Conservation (phyloP, 2,797 vertebrate genomes). For the Percopsis omiscomaycus region DNA sequence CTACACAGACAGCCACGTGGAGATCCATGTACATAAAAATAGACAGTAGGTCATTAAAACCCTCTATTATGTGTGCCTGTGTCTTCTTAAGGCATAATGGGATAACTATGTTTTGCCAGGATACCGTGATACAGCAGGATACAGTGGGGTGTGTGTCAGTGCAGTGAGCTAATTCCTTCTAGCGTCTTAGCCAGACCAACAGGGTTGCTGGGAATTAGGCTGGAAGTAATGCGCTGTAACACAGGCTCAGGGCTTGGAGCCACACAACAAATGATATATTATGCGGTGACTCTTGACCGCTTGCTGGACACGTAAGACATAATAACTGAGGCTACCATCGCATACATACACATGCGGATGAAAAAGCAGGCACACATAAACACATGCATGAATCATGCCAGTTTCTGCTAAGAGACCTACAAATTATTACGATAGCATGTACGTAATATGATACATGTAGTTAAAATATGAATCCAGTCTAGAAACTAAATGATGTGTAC, state of each 20-base stretch:
- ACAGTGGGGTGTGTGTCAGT: slow-evolving; percentile 14
- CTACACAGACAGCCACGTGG: not conserved
- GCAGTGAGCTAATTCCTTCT: slow-evolving; percentile 43
- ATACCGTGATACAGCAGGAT: not conserved
- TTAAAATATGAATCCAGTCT: no score
- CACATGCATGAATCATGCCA: not conserved
- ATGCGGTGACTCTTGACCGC: slow-evolving; percentile 16
- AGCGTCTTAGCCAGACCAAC: slow-evolving; percentile 45
- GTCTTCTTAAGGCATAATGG: no score
- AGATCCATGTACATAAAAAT: no score
- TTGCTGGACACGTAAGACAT: slow-evolving; percentile 12
- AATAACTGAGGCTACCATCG: slow-evolving; percentile 11
- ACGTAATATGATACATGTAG: not conserved
- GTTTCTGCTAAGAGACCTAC: no score
- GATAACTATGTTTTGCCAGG: no score
- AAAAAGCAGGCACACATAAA: not conserved
- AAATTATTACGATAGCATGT: no score
- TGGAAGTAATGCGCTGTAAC: slow-evolving; percentile 77
- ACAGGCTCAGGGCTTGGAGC: slow-evolving; percentile 38
- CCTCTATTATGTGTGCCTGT: no score
- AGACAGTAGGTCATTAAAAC: no score
- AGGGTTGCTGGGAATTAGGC: slow-evolving; percentile 74
- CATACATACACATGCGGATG: not conserved
- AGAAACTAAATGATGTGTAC: no score
- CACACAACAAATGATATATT: slow-evolving; percentile 22